Percentiles rank a stretch among this genome's conserved stretches.
Conservation (phyloP, 2,113 vertebrate species). For the Puntigrus tetrazona region DNA sequence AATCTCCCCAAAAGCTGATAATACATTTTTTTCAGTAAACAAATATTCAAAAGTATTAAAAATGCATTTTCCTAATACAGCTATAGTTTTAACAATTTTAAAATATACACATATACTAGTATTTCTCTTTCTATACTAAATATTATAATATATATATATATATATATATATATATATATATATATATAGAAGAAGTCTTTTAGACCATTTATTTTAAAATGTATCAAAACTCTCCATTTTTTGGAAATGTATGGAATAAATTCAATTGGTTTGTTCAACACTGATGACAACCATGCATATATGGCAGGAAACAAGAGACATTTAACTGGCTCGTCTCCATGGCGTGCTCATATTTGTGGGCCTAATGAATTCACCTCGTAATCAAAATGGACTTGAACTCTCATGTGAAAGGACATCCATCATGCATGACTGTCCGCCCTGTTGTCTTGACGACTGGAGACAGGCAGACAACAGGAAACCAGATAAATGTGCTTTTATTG, state of each 20-base stretch:
- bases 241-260: no score
- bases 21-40: neutral
- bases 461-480: constrained; percentile 5
- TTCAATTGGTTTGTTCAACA: neutral
- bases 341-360: constrained; percentile 53
- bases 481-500: constrained; percentile 68
- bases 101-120: no score
- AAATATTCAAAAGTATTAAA: neutral
- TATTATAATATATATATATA: no score
- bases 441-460: constrained; percentile 34
- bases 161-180: no score
- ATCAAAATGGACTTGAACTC: constrained; percentile 65
- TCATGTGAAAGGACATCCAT: constrained; percentile 56
- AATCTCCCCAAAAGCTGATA: neutral
- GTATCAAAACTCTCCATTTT: neutral
- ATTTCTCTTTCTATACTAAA: no score
- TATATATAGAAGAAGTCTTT: neutral
- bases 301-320: neutral
- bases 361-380: constrained; percentile 66
- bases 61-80: neutral
- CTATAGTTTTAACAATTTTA: neutral
- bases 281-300: no score
- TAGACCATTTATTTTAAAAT: neutral
- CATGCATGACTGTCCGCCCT: constrained; percentile 16
- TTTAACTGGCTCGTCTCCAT: neutral